Evolutionary conservation across 1,140 invertebrate genomes (phyloP).

Genomic region (Zaprionus ghesquierei): DNA sequence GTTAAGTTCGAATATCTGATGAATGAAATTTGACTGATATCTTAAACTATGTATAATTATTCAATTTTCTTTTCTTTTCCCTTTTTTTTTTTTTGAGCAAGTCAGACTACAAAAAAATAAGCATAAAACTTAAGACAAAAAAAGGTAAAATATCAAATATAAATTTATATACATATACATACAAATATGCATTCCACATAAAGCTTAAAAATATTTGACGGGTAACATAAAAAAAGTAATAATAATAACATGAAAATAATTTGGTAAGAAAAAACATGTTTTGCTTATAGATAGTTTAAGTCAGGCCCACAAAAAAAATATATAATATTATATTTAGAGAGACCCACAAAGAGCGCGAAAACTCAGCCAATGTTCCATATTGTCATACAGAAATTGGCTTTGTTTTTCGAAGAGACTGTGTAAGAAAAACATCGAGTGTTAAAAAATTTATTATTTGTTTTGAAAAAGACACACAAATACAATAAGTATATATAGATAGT

Average conservation of each 20-base stretch:
- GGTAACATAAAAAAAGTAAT: constrained; percentile 53
- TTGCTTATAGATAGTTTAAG: constrained; percentile 46
- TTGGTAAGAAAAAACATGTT: constrained; percentile 8
- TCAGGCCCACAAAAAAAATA: constrained; percentile 33
- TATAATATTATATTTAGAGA: constrained; percentile 11
- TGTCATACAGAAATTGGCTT: not conserved
- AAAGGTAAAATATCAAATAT: constrained; percentile 34
- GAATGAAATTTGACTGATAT: constrained; percentile 30
- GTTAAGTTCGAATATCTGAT: constrained; percentile 13
- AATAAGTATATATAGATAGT: constrained; percentile 52
- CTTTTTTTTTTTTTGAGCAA: constrained; percentile 58
- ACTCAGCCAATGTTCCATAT: constrained; percentile 3
- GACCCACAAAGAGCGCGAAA: constrained; percentile 41
- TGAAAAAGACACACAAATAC: constrained; percentile 57
- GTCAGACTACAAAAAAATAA: constrained; percentile 61
- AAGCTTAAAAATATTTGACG: constrained; percentile 58
- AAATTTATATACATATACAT: constrained; percentile 39
- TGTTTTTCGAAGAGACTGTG: constrained; percentile 14
- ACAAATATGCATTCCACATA: constrained; percentile 51
- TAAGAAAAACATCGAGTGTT: constrained; percentile 77
- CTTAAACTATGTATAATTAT: constrained; percentile 4
- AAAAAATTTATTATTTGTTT: constrained; percentile 58
- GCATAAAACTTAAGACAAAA: constrained; percentile 46
- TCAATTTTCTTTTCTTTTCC: not conserved
- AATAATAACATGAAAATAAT: constrained; percentile 3